Conservation (phyloP, 2,113 vertebrate genomes). For the Lipophrys pholis region DNA sequence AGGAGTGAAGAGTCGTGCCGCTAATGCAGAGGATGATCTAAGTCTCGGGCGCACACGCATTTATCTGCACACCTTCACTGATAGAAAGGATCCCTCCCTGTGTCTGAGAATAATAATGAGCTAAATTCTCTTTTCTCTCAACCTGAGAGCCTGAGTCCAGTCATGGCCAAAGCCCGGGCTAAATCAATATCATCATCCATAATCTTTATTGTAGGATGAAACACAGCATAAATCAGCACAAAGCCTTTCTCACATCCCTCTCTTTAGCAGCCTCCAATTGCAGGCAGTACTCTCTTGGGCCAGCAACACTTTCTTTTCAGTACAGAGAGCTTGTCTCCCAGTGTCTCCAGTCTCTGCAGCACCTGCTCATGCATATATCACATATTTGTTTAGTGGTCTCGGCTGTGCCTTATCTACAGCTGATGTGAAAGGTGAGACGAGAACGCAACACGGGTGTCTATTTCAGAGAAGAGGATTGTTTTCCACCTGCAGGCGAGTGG, state of each 20-base stretch:
- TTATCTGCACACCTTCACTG: constrained; percentile 34
- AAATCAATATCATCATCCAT: constrained; percentile 83
- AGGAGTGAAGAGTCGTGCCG: constrained; percentile 54
- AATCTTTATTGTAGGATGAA: constrained; percentile 84
- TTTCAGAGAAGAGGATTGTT: constrained; percentile 27
- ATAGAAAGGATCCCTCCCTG: constrained; percentile 58
- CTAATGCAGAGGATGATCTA: constrained; percentile 76
- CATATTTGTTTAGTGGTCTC: constrained; percentile 46
- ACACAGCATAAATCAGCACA: constrained; percentile 80
- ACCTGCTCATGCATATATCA: constrained; percentile 40
- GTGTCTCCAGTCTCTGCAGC: constrained; percentile 42
- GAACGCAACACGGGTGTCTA: constrained; percentile 13
- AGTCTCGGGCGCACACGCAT: constrained; percentile 52
- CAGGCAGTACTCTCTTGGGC: constrained; percentile 66
- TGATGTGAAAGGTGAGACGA: constrained; percentile 38
- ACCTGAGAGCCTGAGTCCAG: constrained; percentile 74
- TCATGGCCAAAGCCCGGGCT: constrained; percentile 74
- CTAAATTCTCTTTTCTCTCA: constrained; percentile 72
- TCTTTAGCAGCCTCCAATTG: constrained; percentile 66
- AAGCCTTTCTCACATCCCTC: constrained; percentile 73
- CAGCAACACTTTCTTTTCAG: constrained; percentile 48
- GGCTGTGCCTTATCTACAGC: constrained; percentile 29
- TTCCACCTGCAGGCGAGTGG: constrained; percentile 33
- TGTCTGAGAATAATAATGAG: constrained; percentile 78
- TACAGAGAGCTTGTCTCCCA: constrained; percentile 36